Conservation (phyloP, 1,140 invertebrate species). For the Bombus terrestris region DNA sequence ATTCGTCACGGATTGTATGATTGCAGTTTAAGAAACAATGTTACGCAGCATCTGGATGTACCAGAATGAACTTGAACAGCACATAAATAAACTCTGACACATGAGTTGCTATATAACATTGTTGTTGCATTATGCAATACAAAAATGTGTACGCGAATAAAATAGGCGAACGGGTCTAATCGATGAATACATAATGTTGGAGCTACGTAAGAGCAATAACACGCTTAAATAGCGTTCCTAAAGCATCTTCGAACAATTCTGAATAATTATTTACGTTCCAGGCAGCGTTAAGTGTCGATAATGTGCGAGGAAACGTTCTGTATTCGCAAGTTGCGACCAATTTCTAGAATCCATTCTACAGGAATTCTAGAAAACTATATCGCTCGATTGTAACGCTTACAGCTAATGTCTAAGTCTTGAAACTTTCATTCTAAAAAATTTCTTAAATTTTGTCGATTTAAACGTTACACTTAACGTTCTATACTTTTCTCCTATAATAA, state of each 20-base stretch:
- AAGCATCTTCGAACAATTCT: background rate
- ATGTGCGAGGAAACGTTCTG: too few relatives aligned
- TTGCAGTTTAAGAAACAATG: too few relatives aligned
- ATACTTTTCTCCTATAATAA: too few relatives aligned
- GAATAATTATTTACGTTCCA: background rate
- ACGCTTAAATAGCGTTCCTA: background rate
- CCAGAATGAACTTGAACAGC: background rate
- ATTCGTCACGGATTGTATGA: too few relatives aligned
- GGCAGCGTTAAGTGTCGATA: background rate
- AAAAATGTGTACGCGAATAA: background rate
- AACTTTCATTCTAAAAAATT: background rate
- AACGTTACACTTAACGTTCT: background rate
- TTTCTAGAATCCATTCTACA: background rate
- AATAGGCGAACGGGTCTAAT: background rate
- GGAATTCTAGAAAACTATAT: background rate
- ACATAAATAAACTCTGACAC: background rate
- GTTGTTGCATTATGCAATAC: slow-evolving; percentile 1
- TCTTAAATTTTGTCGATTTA: background rate
- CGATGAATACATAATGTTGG: background rate
- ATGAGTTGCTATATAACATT: background rate
- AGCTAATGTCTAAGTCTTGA: background rate
- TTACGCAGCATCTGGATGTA: too few relatives aligned
- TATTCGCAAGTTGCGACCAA: background rate
- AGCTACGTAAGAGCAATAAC: background rate
- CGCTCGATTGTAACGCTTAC: too few relatives aligned